Percentiles rank a stretch among this genome's conserved stretches.
phyloP scores from a whole-genome alignment of 2,797 vertebrate genomes.

The Tokudaia muenninki region DNA sequence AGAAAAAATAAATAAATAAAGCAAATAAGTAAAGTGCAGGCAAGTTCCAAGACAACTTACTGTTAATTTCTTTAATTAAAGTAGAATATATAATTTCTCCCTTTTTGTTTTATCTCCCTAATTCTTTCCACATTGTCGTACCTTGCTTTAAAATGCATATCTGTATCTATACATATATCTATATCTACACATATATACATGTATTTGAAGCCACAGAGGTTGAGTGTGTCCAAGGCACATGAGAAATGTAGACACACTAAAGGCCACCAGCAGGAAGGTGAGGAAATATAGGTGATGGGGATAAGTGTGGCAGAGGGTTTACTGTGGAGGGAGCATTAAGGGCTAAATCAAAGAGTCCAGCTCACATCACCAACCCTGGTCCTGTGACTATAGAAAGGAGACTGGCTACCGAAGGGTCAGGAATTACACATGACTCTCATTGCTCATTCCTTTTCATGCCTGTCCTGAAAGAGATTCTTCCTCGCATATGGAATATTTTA shows the following conservation, averaged over 20 bases:
- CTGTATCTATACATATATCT: background rate
- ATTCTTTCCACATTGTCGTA: too few species aligned
- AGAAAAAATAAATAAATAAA: background rate
- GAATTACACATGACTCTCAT: conserved; percentile 72
- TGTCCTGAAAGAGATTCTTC: conserved; percentile 83
- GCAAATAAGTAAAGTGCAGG: background rate
- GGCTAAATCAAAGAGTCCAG: background rate
- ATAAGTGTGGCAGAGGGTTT: background rate
- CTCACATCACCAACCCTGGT: background rate
- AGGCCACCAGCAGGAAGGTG: rapidly evolving
- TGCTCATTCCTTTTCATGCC: conserved; percentile 83
- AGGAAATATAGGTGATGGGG: background rate
- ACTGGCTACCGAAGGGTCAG: conserved; percentile 67
- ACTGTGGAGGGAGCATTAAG: background rate
- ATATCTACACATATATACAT: rapidly evolving
- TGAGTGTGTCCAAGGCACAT: background rate
- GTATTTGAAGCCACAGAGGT: background rate
- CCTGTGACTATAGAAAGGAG: conserved; percentile 28
- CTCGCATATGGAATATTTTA: conserved; percentile 85
- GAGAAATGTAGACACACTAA: background rate
- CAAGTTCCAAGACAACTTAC: background rate
- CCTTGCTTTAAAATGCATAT: background rate
- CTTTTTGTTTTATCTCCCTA: background rate
- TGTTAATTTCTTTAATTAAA: background rate
- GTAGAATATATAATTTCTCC: background rate